Conservation (phyloP, 1,140 invertebrate species). For the Thereuonema tuberculata region DNA sequence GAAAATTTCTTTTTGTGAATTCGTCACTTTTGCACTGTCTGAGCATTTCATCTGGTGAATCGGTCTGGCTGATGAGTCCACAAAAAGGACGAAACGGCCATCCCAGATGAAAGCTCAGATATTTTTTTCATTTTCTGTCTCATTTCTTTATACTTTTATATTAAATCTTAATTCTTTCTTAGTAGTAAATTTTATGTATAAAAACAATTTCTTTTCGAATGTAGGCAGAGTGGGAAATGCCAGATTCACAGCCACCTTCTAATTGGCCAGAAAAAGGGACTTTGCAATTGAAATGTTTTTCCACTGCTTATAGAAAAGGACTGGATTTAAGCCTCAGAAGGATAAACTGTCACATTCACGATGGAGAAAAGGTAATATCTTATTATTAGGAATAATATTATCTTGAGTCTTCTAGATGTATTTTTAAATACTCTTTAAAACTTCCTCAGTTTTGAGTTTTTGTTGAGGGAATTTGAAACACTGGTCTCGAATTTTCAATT, state of each 20-base stretch:
- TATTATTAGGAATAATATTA: neutral
- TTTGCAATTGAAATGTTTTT: slow-evolving; percentile 58
- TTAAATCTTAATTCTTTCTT: no score
- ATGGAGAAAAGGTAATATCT: slow-evolving; percentile 50
- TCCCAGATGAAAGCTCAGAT: no score
- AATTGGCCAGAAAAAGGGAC: slow-evolving; percentile 62
- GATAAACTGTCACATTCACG: slow-evolving; percentile 50
- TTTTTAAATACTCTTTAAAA: neutral
- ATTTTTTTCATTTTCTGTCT: no score
- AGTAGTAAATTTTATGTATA: no score
- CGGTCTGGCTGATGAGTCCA: no score
- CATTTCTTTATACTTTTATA: no score
- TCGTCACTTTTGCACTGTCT: no score
- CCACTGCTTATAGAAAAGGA: slow-evolving; percentile 64
- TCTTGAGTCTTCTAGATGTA: neutral
- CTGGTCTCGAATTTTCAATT: slow-evolving; percentile 15
- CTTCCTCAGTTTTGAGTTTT: neutral
- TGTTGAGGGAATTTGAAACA: neutral
- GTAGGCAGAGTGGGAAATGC: slow-evolving; percentile 57
- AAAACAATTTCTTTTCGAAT: no score
- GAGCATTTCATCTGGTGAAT: no score
- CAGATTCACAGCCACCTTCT: slow-evolving; percentile 37
- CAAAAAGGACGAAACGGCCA: no score
- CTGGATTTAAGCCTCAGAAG: slow-evolving; percentile 62
- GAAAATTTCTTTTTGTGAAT: no score